phyloP scores from a whole-genome alignment of 2,113 vertebrate genomes.

The Peromyscus leucopus region DNA sequence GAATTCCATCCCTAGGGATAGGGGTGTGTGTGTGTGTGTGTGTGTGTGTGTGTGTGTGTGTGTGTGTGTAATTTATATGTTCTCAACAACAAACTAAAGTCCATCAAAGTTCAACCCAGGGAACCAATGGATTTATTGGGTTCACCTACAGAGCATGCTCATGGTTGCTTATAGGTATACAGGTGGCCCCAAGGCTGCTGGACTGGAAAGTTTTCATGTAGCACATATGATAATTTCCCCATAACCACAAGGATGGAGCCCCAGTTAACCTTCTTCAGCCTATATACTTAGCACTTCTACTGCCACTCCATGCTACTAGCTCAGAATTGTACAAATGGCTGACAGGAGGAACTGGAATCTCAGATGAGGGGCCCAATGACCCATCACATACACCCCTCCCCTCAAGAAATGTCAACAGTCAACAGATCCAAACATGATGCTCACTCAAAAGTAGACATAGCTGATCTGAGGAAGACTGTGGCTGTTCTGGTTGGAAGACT shows the following conservation, averaged over 20 bases:
- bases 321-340: not conserved
- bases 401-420: not conserved
- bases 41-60: too few relatives aligned
- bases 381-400: not conserved
- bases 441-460: not conserved
- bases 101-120: not conserved
- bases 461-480: not conserved
- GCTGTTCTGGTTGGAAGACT: not conserved
- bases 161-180: not conserved
- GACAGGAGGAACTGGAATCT: not conserved
- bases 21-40: too few relatives aligned
- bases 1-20: not conserved
- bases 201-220: not conserved
- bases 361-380: not conserved
- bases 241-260: not conserved
- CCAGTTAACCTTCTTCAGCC: not conserved
- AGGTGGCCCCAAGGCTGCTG: not conserved
- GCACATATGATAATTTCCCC: not conserved
- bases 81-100: not conserved
- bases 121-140: not conserved
- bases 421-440: not conserved
- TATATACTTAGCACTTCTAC: not conserved
- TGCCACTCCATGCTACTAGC: not conserved
- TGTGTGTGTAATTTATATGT: too few relatives aligned
- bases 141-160: not conserved